Base-by-base conservation (phyloP, 1,140 invertebrate species). In the Brachionus paranguensis region DNA sequence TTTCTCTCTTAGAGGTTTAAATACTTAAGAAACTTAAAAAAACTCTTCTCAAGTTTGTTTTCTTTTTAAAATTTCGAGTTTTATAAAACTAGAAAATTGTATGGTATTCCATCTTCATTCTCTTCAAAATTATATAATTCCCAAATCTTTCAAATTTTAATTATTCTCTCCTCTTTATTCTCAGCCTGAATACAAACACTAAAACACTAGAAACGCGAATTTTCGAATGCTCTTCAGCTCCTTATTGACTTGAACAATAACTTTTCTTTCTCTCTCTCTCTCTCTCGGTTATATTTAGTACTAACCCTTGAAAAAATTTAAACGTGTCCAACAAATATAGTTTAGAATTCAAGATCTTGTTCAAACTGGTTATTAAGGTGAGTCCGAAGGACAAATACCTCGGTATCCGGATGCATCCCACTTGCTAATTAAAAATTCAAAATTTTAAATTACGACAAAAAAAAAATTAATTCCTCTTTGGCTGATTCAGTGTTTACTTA, bases 21-120 rank as follows among this genome's bases (percentile, higher is more conserved):
- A 68, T 68, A 68, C 65, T 68, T 68, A 68, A 68, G 65, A 68
- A 68, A 68, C 65, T 68, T 41, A 41, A 64, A 68, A 37, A 68
- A 68, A 68, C 65, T 68, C 65, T 68, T 41, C 33, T 68, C 27
- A 68, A 68, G 65, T 68, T 68, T 68, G 65, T 68, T 68, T 68
- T 68, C 65, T 68, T 68, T 68, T 68, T 68, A 68, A 29, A 68
- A 68, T 68, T 68, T 68, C 65, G 65, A 68, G 65, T 68, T 68
- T 68, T 68, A 24, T 14, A 68, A 68, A 68, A 33, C 65, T 68
- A 68, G 65, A 68, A 68, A 68, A 68, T 68, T 68, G 65, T 68
- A 68, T 68, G 65, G 65, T 68, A 68, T 68, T 68, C 65, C 33
- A 33, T 41, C 33, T 41, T 68, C 65, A 33, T 41, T 68, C 65